Evolutionary conservation across 1,140 invertebrate species (phyloP), one percentile per base, ranked within the genome.

Genomic region (Ips nitidus): DNA sequence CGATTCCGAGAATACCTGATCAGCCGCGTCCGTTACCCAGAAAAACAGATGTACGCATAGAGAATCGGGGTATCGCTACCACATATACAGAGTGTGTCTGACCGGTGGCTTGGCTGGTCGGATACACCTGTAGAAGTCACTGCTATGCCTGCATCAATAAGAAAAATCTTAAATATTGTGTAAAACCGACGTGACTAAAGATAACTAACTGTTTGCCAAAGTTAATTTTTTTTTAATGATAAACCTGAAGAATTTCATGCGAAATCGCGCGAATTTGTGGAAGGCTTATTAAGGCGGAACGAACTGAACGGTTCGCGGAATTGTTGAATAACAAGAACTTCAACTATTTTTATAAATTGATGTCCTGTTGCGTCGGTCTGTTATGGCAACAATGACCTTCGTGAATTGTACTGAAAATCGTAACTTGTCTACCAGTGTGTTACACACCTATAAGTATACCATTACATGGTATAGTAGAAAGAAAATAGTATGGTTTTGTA

Each of bases 1-100:
- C 47, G 65, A 47, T 67, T 67, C 65, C 53, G 53, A 58, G 65
- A 67, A 67, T 45, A 57, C 65, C 43, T 57, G 56, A 43, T 45
- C 39, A n/a, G 41, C 52, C 53, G 52, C 8, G 57, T 43, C 64
- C 65, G 55, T 57, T 67, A 57, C 65, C 43, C 7, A 58, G 43
- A 67, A 67, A 67, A 59, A 67, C 65, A 67, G 65, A 67, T 67
- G 65, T 57, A 6, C 4, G 37, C 52, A 37, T 37, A 37, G 8
- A 40, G 8, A 41, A 59, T 42, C 57, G 39, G 36, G 39, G 8
- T 5, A 8, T 8, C 8, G 8, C 40, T 42, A 5, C 37, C 57
- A 40, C 53, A 50, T 50, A 22, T 55, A 47, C 45, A 47, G 45
- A n/a, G 45, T n/a, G 45, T 47, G 45, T n/a, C 45, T 22, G 22